Percentiles rank a stretch among this genome's conserved stretches.
phyloP scores from a whole-genome alignment of 2,113 vertebrate genomes.

The Lepus americanus region DNA sequence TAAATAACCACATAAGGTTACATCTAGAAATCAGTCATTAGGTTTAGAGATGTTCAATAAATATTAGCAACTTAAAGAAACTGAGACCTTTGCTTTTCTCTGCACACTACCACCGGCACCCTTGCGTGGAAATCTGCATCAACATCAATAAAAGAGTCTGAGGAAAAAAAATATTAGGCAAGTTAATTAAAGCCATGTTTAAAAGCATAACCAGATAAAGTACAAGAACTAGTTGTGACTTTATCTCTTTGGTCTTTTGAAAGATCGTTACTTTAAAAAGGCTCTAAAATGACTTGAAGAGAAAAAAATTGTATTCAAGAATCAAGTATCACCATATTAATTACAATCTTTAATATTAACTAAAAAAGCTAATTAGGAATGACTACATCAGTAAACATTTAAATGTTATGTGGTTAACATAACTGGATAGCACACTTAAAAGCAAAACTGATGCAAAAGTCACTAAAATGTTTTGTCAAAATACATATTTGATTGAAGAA shows the following conservation, averaged over 20 bases:
- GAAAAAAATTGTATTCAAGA: conserved; percentile 30
- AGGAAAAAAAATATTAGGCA: conserved; percentile 66
- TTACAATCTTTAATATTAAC: conserved; percentile 13
- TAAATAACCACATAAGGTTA: neutral
- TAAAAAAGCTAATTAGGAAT: conserved; percentile 52
- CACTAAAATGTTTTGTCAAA: conserved; percentile 57
- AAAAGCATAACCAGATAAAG: conserved; percentile 57
- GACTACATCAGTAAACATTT: conserved; percentile 32
- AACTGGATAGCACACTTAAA: conserved; percentile 7
- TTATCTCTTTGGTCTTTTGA: conserved; percentile 38
- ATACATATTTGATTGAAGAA: neutral
- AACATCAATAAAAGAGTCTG: conserved; percentile 93
- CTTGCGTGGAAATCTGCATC: conserved; percentile 96
- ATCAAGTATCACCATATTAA: conserved; percentile 40
- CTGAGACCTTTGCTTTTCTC: conserved; percentile 93
- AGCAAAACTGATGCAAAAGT: conserved; percentile 58
- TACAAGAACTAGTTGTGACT: neutral
- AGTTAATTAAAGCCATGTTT: neutral
- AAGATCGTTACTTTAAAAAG: conserved; percentile 30
- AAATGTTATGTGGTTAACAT: conserved; percentile 34
- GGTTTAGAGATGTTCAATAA: conserved; percentile 32
- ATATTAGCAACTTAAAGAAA: conserved; percentile 61
- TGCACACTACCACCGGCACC: conserved; percentile 95
- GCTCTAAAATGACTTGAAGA: conserved; percentile 31
- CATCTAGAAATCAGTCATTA: conserved; percentile 8